Conservation (phyloP, 2,888 invertebrate genomes). For the Aleiodes leptofemur region DNA sequence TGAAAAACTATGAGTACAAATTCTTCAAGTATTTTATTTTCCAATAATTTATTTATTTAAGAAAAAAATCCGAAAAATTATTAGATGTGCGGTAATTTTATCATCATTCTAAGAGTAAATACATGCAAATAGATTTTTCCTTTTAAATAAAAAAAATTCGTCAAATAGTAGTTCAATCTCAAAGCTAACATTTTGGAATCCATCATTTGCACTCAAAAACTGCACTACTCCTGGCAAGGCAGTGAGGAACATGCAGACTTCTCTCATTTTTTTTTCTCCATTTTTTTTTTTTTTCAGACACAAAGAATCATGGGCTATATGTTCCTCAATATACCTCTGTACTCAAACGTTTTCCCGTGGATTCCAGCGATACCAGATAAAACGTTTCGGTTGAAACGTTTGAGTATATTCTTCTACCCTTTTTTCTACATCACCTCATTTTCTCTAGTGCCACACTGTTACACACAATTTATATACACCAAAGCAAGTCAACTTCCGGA, state of each 20-base stretch:
- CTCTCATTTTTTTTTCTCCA: too few species aligned
- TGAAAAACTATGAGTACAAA: too few species aligned
- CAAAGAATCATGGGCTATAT: slow-evolving; percentile 6
- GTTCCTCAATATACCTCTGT: slow-evolving; percentile 6
- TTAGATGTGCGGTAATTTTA: too few species aligned
- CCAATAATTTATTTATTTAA: too few species aligned
- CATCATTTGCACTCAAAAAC: neutral
- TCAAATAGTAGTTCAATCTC: too few species aligned
- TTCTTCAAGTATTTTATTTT: too few species aligned
- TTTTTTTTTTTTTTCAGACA: neutral
- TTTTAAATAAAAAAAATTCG: too few species aligned
- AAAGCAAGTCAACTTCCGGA: slow-evolving; percentile 59
- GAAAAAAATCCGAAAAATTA: too few species aligned
- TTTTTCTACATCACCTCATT: slow-evolving; percentile 5
- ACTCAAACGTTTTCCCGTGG: slow-evolving; percentile 20
- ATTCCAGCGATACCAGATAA: slow-evolving; percentile 10
- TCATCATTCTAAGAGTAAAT: too few species aligned
- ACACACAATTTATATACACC: slow-evolving; percentile 46
- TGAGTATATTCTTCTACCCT: slow-evolving; percentile 4
- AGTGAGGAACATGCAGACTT: neutral
- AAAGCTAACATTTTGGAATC: too few species aligned
- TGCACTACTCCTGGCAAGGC: neutral
- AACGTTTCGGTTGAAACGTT: slow-evolving; percentile 23
- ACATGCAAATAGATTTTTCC: too few species aligned
- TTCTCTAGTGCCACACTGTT: slow-evolving; percentile 29